phyloP scores from a whole-genome alignment of 1,140 invertebrate species.

The Brachionus rubens region DNA sequence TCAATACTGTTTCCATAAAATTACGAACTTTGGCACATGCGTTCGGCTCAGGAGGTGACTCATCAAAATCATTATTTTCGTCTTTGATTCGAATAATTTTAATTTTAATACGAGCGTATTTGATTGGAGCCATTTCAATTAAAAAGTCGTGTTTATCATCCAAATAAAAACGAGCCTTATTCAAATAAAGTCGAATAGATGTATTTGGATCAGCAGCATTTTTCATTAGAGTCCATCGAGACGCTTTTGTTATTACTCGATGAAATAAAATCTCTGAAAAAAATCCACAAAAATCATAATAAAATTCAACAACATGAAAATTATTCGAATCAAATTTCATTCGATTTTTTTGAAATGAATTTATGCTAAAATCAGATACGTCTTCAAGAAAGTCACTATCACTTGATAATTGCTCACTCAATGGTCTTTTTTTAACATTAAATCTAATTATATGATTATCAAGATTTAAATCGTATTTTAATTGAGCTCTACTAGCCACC shows the following conservation, averaged over 20 bases:
- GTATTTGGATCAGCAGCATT: slow-evolving; percentile 48
- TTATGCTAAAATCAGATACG: neutral
- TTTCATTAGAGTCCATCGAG: slow-evolving; percentile 54
- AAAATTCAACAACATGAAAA: slow-evolving; percentile 52
- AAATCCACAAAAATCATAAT: slow-evolving; percentile 56
- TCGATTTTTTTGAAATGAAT: slow-evolving; percentile 47
- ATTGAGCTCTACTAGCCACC: neutral
- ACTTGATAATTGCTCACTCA: neutral
- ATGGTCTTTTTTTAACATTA: neutral
- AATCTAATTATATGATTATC: slow-evolving; percentile 6
- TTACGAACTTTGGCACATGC: slow-evolving; percentile 58
- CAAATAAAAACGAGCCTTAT: slow-evolving; percentile 53
- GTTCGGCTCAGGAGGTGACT: slow-evolving; percentile 48
- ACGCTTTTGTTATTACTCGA: slow-evolving; percentile 52
- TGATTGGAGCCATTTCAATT: slow-evolving; percentile 52
- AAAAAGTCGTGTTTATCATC: slow-evolving; percentile 58
- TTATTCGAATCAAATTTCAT: slow-evolving; percentile 49
- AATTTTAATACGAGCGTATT: slow-evolving; percentile 52
- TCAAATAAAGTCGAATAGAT: slow-evolving; percentile 50
- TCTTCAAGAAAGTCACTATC: neutral
- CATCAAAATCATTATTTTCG: neutral
- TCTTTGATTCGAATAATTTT: slow-evolving; percentile 46
- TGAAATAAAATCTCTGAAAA: slow-evolving; percentile 57
- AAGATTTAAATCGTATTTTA: neutral
- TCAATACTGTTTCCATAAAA: slow-evolving; percentile 59